Evolutionary conservation across 92 coral and sea anemone genomes (phyloP), one percentile per base, ranked within the genome.

Genomic region (Porites rus): DNA sequence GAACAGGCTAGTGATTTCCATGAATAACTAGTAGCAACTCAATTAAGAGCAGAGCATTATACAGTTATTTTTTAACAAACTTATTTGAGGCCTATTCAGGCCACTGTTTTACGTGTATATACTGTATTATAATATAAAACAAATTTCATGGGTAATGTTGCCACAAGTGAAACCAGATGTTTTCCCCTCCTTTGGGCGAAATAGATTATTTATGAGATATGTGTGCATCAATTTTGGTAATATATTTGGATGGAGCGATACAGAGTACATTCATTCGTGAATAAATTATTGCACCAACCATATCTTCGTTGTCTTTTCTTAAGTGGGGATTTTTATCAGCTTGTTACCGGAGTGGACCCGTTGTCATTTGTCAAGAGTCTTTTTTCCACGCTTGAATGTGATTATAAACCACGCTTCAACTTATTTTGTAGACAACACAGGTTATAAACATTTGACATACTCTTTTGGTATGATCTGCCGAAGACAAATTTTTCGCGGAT

Each of bases 271-370:
- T 81, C 46, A 38, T 38, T 38, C 6, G 86, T 81, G 61, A 81
- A 81, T 81, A 81, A 81, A 81, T 64, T 81, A 28, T 71, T 81
- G 77, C 78, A 70, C 59, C 10, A 54, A 38, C 46, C 10, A 38
- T 14, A 10, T 19, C 13, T 10, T 11, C 63, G 13, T 59, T 59
- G 63, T 8, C 6, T 38, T 38, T 38, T 38, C 46, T 38, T 38
- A 38, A 3, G 3, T 38, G 3, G 46, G 0, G 46, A 38, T 4
- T 38, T 28, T 38, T 38, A 38, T 3, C 2, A 38, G 6, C 46
- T 38, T 38, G 46, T 38, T 38, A 38, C 46, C 46, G 46, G 46
- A 2, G 46, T 38, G 46, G 46, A 38, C 46, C 46, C 46, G 46
- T 38, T 38, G 5, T 38, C 46, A 4, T 38, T 38, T 38, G 46